Percentiles rank a stretch among this genome's conserved stretches.
phyloP scores from a whole-genome alignment of 1,140 invertebrate genomes.

The Phymorhynchus buccinoides region DNA sequence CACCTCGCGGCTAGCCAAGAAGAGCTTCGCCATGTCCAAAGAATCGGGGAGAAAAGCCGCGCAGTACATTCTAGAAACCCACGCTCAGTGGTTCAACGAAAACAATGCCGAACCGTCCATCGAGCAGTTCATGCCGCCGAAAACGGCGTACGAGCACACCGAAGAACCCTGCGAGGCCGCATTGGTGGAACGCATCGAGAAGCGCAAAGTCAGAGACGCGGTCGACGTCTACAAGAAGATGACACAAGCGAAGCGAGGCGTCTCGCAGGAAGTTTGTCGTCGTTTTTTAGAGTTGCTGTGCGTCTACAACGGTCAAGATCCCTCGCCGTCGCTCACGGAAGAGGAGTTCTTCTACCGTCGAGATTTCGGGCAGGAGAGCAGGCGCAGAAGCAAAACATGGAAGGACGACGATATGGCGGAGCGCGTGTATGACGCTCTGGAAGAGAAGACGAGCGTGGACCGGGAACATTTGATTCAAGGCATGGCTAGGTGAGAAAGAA shows the following conservation, averaged over 20 bases:
- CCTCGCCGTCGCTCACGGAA: slow-evolving; percentile 1
- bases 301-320: slow-evolving; percentile 29
- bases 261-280: background rate
- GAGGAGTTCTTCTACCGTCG: slow-evolving; percentile 30
- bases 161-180: slow-evolving; percentile 18
- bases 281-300: slow-evolving; percentile 29
- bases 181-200: slow-evolving; percentile 29
- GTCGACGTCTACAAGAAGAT: slow-evolving; percentile 30
- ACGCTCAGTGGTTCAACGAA: slow-evolving; percentile 27
- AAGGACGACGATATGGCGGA: slow-evolving; percentile 31
- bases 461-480: slow-evolving; percentile 25
- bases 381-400: slow-evolving; percentile 20
- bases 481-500: slow-evolving; percentile 27
- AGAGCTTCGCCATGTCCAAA: slow-evolving; percentile 26
- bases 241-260: background rate
- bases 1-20: background rate
- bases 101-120: slow-evolving; percentile 22
- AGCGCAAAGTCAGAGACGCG: slow-evolving; percentile 24
- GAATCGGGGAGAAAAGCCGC: slow-evolving; percentile 33
- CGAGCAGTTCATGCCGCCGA: slow-evolving; percentile 33
- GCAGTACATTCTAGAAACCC: slow-evolving; percentile 28
- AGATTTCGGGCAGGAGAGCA: background rate
- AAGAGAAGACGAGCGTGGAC: slow-evolving; percentile 5
- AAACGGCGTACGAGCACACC: background rate
- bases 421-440: slow-evolving; percentile 17